These are phyloP conservation scores for Turdus rufiventris DNA, from an alignment of 2,113 vertebrate genomes.

Conservation along the genomic window DNA sequence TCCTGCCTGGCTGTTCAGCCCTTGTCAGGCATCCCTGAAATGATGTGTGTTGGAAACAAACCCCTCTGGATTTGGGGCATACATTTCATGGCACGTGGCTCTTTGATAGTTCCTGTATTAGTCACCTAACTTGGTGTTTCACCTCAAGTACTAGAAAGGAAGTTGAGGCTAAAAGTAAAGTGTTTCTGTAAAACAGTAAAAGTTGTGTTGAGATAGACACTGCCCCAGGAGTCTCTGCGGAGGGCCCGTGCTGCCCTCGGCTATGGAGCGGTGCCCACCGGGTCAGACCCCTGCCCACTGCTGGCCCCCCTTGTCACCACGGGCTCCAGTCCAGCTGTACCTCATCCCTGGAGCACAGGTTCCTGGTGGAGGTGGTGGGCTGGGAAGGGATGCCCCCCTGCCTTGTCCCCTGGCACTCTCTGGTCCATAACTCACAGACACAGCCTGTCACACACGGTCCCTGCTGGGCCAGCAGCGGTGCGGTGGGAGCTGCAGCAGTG, in stretches of 20 bases:
- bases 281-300: fast-evolving
- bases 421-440: background rate
- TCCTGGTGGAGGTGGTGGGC: background rate
- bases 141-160: background rate
- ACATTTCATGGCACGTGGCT: background rate
- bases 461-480: conserved; percentile 57
- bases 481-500: conserved; percentile 79
- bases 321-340: fast-evolving
- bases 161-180: background rate
- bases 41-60: background rate
- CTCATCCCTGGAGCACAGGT: background rate
- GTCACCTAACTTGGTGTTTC: background rate
- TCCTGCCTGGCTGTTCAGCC: background rate
- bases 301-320: background rate
- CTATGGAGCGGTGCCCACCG: fast-evolving
- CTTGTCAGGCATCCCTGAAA: background rate
- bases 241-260: fast-evolving
- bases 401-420: background rate
- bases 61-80: background rate
- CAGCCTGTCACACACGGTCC: conserved; percentile 68
- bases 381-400: fast-evolving
- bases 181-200: background rate
- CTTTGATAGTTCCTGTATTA: background rate
- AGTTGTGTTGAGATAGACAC: background rate
- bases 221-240: background rate